These are phyloP conservation scores for Andricus quercusramuli DNA, from an alignment of 2,888 invertebrate genomes.

Conservation along the genomic window DNA sequence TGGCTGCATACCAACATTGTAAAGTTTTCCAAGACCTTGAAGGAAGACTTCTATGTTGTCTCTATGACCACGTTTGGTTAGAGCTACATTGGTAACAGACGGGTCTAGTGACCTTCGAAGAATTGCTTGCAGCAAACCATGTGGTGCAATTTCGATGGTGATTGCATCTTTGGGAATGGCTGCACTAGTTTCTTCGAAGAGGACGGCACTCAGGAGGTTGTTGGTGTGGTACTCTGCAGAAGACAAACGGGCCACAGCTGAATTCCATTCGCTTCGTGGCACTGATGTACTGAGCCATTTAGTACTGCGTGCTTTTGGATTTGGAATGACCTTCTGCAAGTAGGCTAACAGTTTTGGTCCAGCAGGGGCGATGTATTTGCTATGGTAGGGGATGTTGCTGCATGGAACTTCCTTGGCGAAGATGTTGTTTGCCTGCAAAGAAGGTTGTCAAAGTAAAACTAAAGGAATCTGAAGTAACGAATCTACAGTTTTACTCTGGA, in stretches of 20 bases:
- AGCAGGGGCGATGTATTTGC: constrained; percentile 87
- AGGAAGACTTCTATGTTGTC: constrained; percentile 84
- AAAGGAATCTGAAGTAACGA: too few relatives aligned
- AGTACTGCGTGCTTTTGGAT: constrained; percentile 84
- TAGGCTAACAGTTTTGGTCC: constrained; percentile 85
- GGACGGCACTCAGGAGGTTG: constrained; percentile 85
- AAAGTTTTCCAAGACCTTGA: constrained; percentile 85
- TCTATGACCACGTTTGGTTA: constrained; percentile 86
- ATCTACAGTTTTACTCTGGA: too few relatives aligned
- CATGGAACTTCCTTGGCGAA: constrained; percentile 92
- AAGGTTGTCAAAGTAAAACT: background rate
- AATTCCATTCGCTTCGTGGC: constrained; percentile 86
- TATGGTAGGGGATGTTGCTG: constrained; percentile 94
- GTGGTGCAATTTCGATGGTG: constrained; percentile 94
- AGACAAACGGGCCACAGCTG: constrained; percentile 82
- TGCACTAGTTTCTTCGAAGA: constrained; percentile 90
- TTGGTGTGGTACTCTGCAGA: constrained; percentile 95
- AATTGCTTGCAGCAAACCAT: constrained; percentile 93
- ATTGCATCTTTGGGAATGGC: constrained; percentile 91
- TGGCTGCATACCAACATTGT: constrained; percentile 87
- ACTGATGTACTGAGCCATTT: constrained; percentile 94
- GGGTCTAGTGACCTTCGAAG: constrained; percentile 87
- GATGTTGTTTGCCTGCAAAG: constrained; percentile 83
- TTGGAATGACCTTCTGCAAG: constrained; percentile 83
- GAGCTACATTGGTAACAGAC: constrained; percentile 86